Evolutionary conservation across 1,140 invertebrate genomes (phyloP), one percentile per base, ranked within the genome.

Genomic region (Pseudomyrmex gracilis): DNA sequence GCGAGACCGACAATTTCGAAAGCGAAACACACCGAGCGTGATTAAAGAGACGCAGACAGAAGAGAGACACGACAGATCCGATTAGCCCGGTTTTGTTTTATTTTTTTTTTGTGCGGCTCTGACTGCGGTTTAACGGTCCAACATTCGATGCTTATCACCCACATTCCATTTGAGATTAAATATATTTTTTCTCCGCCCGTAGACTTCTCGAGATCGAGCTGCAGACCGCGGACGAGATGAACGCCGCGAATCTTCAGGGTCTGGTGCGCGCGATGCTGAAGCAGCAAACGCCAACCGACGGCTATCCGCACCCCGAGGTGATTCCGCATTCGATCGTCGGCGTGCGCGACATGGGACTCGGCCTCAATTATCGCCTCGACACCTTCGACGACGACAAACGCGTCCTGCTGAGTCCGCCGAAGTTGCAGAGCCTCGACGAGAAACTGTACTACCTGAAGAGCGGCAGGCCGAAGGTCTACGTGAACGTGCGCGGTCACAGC

Each of bases 391-490:
- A 85, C 0, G 70, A 80, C 0, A 83, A 85, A 12, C 87, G 53
- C 2, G 64, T 80, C 3, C 24, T 89, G 7, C 8, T 84, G 47
- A 67, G 63, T 0, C 77, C 89, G 0, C 22, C 83, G 8, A 87
- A 87, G 15, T 24, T 85, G 15, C 82, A 58, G 8, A 87, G 82
- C 15, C n/a, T 63, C 5, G 87, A 93, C 20, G 93, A 93, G 55
- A 93, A 94, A 49, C 77, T 93, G 0, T 94, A 93, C 53, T 93
- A 93, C 12, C 66, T 93, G 8, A 94, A 93, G 43, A 91, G 86
- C 24, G 85, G 87, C 15, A 90, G 88, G 10, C 92, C 92, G 0
- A 93, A 93, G 51, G 92, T 93, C 0, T 92, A 92, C 63, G 92
- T 93, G 0, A 93, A 93, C 60, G 89, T 92, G 5, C 83, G 92